Evolutionary conservation across 64 coral and sea anemone species (phyloP).

Genomic region (Porites lutea): DNA sequence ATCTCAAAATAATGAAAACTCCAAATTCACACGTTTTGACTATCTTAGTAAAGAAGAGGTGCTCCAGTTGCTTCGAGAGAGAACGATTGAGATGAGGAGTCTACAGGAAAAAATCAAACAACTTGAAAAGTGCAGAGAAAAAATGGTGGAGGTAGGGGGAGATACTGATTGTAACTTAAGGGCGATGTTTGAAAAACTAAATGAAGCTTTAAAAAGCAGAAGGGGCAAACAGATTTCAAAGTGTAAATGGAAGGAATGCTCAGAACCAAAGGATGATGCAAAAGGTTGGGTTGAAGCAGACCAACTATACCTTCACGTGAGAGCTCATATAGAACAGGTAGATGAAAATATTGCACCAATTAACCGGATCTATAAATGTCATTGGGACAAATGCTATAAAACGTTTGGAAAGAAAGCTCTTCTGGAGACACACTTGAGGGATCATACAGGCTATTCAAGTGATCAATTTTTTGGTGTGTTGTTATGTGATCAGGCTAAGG

Average conservation of each 20-base stretch:
- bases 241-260: conserved; percentile 44
- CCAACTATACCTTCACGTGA: conserved; percentile 56
- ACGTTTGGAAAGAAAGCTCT: conserved; percentile 55
- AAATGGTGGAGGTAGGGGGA: conserved; percentile 49
- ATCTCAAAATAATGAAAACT: neutral
- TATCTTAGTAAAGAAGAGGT: conserved; percentile 68
- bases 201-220: conserved; percentile 24
- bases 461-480: conserved; percentile 65
- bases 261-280: conserved; percentile 52
- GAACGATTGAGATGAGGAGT: conserved; percentile 58
- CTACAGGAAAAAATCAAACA: conserved; percentile 35
- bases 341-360: conserved; percentile 48
- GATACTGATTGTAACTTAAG: conserved; percentile 56
- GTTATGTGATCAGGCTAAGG: conserved; percentile 53
- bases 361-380: conserved; percentile 51
- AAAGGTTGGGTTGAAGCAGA: conserved; percentile 32
- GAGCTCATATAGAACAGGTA: conserved; percentile 50
- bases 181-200: conserved; percentile 41
- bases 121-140: conserved; percentile 50
- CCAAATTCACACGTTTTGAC: conserved; percentile 54
- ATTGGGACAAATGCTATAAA: conserved; percentile 64
- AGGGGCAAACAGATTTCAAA: conserved; percentile 36
- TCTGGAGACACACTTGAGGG: conserved; percentile 68
- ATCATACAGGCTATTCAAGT: conserved; percentile 58
- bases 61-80: conserved; percentile 16